phyloP scores from a whole-genome alignment of 2,888 invertebrate species.

The Epiblema foenella region DNA sequence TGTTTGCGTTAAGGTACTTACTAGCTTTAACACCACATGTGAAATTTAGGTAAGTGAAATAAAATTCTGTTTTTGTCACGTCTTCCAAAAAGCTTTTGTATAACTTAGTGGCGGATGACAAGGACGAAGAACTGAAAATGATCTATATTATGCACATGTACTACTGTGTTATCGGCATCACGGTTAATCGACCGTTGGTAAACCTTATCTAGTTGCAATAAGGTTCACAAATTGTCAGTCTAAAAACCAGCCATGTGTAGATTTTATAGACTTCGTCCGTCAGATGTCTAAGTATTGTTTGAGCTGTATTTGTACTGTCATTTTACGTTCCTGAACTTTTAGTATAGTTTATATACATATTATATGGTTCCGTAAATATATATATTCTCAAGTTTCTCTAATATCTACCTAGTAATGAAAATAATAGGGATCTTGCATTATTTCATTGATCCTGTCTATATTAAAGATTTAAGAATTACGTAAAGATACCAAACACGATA shows the following conservation, averaged over 20 bases:
- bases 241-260: neutral
- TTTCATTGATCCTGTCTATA: no score
- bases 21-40: neutral
- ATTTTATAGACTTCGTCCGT: neutral
- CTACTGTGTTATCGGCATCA: neutral
- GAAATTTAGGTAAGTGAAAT: neutral
- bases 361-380: neutral
- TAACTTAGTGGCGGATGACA: neutral
- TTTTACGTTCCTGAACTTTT: slow-evolving; percentile 34
- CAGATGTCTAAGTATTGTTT: slow-evolving; percentile 13
- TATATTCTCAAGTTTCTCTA: no score
- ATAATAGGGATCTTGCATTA: no score
- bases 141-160: neutral
- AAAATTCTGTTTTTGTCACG: slow-evolving; percentile 18
- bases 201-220: no score
- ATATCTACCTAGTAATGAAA: no score
- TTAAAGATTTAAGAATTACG: no score
- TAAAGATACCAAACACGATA: no score
- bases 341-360: slow-evolving; percentile 3
- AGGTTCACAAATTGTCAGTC: no score
- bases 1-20: neutral
- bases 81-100: slow-evolving; percentile 34
- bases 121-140: neutral
- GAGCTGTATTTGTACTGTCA: slow-evolving; percentile 27
- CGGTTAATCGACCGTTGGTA: no score